Evolutionary conservation across 1,140 invertebrate species (phyloP), one percentile per base, ranked within the genome.

Genomic region (Nixonia krombeini): DNA sequence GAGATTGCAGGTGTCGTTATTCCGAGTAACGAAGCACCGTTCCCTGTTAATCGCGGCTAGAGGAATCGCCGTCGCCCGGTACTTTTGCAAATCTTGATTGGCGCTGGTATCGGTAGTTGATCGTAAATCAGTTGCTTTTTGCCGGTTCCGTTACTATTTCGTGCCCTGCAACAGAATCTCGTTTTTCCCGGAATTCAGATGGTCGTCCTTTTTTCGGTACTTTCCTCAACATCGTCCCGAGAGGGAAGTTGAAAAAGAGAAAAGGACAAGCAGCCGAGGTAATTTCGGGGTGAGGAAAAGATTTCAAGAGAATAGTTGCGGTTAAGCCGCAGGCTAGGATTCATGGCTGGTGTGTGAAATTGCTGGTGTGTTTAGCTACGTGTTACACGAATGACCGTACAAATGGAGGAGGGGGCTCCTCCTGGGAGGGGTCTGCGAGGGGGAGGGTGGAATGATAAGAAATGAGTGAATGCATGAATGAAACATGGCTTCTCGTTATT

Each of bases 71-170:
- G 35, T 47, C 45, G 35, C 33, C 35, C 45, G 23, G 31, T 18
- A 23, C 16, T 47, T 35, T 47, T 10, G 45, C 35, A 8, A 31
- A 13, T 31, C 17, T 5, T 41, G 50, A 52, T 42, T 52, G 50
- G 26, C 37, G 25, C 17, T 51, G 21, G 23, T 10, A 18, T 40
- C 56, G 44, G 62, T 62, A 62, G 67, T 57, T 18, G 23, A 64
- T 29, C 59, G 45, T 77, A 77, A 77, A 77, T 75, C 70, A 70
- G 38, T 65, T 58, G 7, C 46, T 63, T 73, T 74, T 64, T 70
- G 51, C 70, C 52, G 42, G 26, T 57, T 64, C 75, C 67, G 72
- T 78, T 74, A 73, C 29, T 47, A 69, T 63, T 75, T 72, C 61
- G 26, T 69, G 47, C 50, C 47, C 45, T 17, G 16, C 37, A 18